Conservation (phyloP, 2,797 vertebrate genomes). For the Mycteria americana region DNA sequence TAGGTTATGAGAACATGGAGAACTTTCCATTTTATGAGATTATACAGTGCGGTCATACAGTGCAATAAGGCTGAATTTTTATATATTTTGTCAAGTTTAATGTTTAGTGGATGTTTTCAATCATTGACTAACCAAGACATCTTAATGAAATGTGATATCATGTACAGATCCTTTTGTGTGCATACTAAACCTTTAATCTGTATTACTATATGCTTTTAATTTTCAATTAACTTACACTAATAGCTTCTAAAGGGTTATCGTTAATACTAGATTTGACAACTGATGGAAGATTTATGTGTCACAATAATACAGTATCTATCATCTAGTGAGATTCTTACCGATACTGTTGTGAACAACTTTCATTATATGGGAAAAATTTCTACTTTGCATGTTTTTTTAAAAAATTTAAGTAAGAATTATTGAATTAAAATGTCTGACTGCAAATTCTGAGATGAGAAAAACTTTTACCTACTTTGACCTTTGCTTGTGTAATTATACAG, state of each 20-base stretch:
- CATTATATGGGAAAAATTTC: not conserved
- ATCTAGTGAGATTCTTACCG: not conserved
- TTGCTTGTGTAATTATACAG: not conserved
- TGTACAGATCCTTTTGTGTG: not conserved
- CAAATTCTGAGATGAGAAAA: not conserved
- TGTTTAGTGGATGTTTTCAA: not conserved
- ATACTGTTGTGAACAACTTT: not conserved
- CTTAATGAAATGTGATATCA: not conserved
- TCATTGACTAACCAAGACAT: not conserved
- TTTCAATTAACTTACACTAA: not conserved
- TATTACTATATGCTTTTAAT: constrained; percentile 17
- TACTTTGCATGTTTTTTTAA: not conserved
- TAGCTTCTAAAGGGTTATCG: not conserved
- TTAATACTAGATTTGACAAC: not conserved
- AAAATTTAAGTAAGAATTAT: not conserved
- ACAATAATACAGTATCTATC: not conserved
- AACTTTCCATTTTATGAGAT: not conserved
- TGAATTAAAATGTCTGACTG: not conserved
- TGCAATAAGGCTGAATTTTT: not conserved
- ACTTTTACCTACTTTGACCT: not conserved
- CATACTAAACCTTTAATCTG: not conserved
- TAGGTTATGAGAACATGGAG: not conserved
- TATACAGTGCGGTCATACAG: not conserved
- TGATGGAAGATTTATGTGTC: not conserved
- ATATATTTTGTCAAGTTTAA: not conserved